A percentile compares a stretch with the other conserved stretches of the same genome.
Conservation (phyloP, 2,113 vertebrate genomes). For the Turdus rufiventris region DNA sequence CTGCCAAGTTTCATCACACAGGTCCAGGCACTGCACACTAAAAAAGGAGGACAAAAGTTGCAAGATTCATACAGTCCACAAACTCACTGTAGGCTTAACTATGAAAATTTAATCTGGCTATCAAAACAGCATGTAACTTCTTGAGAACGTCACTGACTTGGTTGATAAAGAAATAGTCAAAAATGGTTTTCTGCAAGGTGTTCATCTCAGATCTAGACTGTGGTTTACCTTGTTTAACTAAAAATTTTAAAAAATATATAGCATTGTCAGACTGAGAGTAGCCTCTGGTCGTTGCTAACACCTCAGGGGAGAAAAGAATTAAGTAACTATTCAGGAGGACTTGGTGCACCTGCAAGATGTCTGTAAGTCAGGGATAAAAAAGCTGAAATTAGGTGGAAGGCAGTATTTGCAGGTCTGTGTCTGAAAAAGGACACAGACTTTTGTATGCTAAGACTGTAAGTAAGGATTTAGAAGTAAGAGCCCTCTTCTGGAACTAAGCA, state of each 20-base stretch:
- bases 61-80: accelerated
- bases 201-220: background rate
- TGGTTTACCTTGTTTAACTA: background rate
- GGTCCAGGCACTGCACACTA: background rate
- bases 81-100: background rate
- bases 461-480: background rate
- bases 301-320: background rate
- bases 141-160: background rate
- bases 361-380: background rate
- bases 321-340: background rate
- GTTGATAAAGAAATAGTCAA: background rate
- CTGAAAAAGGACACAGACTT: background rate
- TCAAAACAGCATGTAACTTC: background rate
- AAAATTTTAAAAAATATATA: background rate
- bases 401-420: background rate
- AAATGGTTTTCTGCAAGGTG: background rate
- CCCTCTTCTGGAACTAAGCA: background rate
- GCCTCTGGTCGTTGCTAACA: background rate
- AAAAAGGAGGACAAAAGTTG: background rate
- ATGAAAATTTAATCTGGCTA: background rate
- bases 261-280: background rate
- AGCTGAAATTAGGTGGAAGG: background rate
- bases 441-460: background rate
- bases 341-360: background rate
- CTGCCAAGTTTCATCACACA: background rate